Conservation (phyloP, 1,140 invertebrate genomes). For the Procambarus clarkii region DNA sequence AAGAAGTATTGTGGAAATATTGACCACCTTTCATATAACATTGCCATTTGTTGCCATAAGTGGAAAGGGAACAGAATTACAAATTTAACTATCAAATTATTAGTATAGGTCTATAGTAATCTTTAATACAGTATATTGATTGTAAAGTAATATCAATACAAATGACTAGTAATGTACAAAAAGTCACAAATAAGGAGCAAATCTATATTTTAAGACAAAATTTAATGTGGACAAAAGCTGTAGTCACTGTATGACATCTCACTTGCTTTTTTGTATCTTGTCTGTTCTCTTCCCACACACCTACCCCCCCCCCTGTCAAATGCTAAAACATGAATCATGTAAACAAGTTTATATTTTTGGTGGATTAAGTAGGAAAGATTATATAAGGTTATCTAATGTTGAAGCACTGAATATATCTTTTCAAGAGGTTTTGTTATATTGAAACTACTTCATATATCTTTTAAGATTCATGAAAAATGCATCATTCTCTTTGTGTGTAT, state of each 20-base stretch:
- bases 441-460: constrained; percentile 29
- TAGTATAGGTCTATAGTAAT: not conserved
- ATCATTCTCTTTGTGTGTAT: constrained; percentile 62
- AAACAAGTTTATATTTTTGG: constrained; percentile 64
- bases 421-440: constrained; percentile 61
- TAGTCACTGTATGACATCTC: not conserved
- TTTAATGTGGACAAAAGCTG: not conserved
- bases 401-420: constrained; percentile 62
- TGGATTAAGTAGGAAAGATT: constrained; percentile 48
- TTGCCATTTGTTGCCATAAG: constrained; percentile 46
- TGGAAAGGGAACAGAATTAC: constrained; percentile 41
- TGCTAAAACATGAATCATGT: constrained; percentile 48
- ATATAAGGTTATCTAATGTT: constrained; percentile 54
- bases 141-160: not conserved
- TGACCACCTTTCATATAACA: constrained; percentile 45
- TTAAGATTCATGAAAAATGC: constrained; percentile 39
- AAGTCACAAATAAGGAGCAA: not conserved
- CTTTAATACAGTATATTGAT: not conserved
- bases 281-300: constrained; percentile 55
- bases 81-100: not conserved
- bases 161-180: not conserved
- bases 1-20: constrained; percentile 14
- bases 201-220: not conserved
- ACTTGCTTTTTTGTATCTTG: constrained; percentile 17
- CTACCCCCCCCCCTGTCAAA: constrained; percentile 2